These are phyloP conservation scores for Linepithema humile DNA, from an alignment of 1,140 invertebrate species.

Conservation along the genomic window DNA sequence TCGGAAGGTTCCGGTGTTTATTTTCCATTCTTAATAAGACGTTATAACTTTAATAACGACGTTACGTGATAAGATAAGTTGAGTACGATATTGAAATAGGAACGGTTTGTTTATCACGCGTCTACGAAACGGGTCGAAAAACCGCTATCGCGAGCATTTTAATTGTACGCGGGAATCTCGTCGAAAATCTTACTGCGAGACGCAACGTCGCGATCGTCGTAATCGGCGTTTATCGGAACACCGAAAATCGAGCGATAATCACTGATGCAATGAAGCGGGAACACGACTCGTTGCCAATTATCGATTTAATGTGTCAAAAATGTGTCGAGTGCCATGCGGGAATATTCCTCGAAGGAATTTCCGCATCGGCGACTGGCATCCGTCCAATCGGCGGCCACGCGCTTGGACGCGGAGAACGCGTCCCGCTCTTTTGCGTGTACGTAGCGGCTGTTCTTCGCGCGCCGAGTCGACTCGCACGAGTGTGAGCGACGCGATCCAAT, in stretches of 20 bases:
- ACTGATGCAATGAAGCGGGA: no score
- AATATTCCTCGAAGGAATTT: slow-evolving; percentile 57
- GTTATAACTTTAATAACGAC: slow-evolving; percentile 17
- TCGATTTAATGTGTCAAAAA: background rate
- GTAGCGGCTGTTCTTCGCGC: slow-evolving; percentile 37
- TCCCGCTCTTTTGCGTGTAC: slow-evolving; percentile 16
- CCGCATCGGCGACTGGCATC: slow-evolving; percentile 33
- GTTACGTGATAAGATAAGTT: slow-evolving; percentile 32
- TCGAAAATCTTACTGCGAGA: no score
- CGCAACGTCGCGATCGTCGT: background rate
- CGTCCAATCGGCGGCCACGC: slow-evolving; percentile 51
- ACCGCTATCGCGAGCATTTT: slow-evolving; percentile 10
- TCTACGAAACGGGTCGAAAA: slow-evolving; percentile 32
- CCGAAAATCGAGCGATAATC: no score
- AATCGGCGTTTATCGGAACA: background rate
- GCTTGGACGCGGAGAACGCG: slow-evolving; percentile 17
- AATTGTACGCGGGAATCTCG: background rate
- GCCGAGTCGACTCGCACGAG: background rate
- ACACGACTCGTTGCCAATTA: no score
- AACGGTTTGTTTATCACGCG: slow-evolving; percentile 18
- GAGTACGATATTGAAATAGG: slow-evolving; percentile 18
- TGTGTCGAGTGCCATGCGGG: slow-evolving; percentile 30
- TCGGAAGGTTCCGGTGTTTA: slow-evolving; percentile 20
- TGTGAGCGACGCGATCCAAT: background rate
- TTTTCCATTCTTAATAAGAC: slow-evolving; percentile 8